Percentiles rank a stretch among this genome's conserved stretches.
Conservation (phyloP, 2,113 vertebrate species). For the Litocranius walleri region DNA sequence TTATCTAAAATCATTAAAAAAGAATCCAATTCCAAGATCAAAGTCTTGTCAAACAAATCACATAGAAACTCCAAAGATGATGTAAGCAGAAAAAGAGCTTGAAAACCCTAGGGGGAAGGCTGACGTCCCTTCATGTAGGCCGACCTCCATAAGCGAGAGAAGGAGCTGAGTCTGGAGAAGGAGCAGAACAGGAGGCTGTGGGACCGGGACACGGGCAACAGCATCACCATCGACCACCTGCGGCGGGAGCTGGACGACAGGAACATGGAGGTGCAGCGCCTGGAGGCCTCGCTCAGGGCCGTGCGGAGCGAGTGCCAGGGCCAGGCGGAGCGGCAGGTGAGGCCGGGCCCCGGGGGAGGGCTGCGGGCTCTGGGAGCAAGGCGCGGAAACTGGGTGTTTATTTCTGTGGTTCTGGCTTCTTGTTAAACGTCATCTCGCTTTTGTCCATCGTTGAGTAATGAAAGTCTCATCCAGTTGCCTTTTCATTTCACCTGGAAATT, state of each 20-base stretch:
- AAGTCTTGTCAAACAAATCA: not conserved
- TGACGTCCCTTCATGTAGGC: constrained; percentile 50
- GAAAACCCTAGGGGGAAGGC: not conserved
- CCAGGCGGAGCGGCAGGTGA: constrained; percentile 77
- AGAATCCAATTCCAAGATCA: not conserved
- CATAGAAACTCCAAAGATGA: not conserved
- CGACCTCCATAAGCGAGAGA: constrained; percentile 72
- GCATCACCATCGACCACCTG: constrained; percentile 71
- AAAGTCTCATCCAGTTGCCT: not conserved
- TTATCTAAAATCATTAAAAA: not conserved
- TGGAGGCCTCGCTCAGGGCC: constrained; percentile 72
- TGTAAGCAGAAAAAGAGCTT: not conserved
- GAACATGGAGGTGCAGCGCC: constrained; percentile 72
- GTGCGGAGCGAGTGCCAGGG: constrained; percentile 69
- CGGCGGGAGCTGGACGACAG: constrained; percentile 74
- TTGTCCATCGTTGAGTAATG: not conserved
- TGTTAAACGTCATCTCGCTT: not conserved
- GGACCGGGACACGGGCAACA: constrained; percentile 68
- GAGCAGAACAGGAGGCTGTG: constrained; percentile 76
- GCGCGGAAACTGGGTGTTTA: not conserved
- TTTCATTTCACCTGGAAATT: not conserved
- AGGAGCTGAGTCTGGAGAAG: constrained; percentile 77
- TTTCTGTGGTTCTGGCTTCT: not conserved
- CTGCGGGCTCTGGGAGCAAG: not conserved
- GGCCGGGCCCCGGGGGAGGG: not conserved